Evolutionary conservation across 92 coral and sea anemone species (phyloP), one percentile per base, ranked within the genome.

Genomic region (Epizoanthus ramosus): DNA sequence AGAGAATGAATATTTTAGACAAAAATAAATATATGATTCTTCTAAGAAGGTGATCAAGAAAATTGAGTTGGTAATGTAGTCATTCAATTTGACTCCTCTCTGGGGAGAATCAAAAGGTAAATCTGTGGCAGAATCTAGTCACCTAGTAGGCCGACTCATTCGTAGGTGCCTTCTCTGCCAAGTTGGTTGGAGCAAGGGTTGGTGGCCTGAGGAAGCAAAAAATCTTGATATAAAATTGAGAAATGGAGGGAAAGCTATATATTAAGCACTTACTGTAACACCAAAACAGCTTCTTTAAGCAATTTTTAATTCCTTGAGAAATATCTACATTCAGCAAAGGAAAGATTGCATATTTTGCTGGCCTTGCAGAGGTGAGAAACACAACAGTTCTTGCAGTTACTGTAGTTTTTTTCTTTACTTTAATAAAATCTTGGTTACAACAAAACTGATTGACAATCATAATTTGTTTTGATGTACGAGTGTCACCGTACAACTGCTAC

Each of bases 121-220:
- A 23, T 25, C 33, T 25, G 14, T 5, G 28, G 28, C 69, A 28
- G 69, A 64, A 22, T 43, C 63, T 43, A 52, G 45, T 77, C 68
- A 61, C 23, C 68, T 77, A 77, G 63, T 77, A 77, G 60, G 82
- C 41, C 16, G 82, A 77, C 17, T 77, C 82, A 77, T 61, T 77
- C 63, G 70, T 59, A 77, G 82, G 82, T 22, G 59, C 59, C 59
- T 77, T 68, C 82, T 77, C 82, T 57, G 82, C 71, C 82, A 77
- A 61, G 82, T 77, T 77, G 70, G 82, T 60, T 28, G 82, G 82
- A 69, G 82, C 82, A 61, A 77, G 82, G 56, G 65, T 33, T 77
- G 82, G 82, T 19, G 82, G 82, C 82, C 82, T 77, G 71, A 21
- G 47, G 82, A 77, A 61, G 61, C 21, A 77, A 77, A 77, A 77